These are phyloP conservation scores for Platalea minor DNA, from an alignment of 2,797 vertebrate species.

Conservation along the genomic window DNA sequence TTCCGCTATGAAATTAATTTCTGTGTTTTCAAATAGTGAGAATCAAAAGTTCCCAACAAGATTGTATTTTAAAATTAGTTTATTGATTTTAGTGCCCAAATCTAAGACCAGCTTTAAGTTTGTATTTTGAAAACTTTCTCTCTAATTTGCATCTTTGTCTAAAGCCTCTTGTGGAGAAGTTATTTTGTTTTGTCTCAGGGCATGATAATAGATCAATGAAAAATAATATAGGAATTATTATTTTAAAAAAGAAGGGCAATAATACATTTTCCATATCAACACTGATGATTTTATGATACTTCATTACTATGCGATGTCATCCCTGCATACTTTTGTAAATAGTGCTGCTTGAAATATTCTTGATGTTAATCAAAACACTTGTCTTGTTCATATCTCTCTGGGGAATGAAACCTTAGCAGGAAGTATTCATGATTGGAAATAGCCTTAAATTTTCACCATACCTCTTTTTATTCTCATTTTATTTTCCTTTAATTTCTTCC, in stretches of 20 bases:
- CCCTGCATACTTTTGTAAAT: background rate
- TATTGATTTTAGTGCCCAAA: background rate
- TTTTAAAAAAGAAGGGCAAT: background rate
- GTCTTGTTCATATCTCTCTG: background rate
- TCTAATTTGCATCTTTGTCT: background rate
- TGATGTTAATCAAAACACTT: conserved; percentile 29
- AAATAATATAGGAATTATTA: background rate
- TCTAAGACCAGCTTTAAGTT: background rate
- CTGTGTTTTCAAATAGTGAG: background rate
- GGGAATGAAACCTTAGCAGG: background rate
- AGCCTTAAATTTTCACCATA: background rate
- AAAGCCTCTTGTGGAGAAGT: background rate
- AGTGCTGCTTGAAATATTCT: background rate
- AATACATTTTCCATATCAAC: background rate
- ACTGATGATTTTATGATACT: background rate
- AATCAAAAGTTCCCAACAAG: background rate
- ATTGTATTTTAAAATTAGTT: background rate
- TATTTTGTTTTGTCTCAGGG: background rate
- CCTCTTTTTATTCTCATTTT: background rate
- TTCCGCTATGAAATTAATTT: background rate
- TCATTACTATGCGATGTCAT: background rate
- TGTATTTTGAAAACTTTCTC: background rate
- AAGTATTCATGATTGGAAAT: background rate
- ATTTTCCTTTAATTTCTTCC: background rate
- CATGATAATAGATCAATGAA: background rate